phyloP scores from a whole-genome alignment of 2,113 vertebrate genomes.

The Trochalopteron elliotii region DNA sequence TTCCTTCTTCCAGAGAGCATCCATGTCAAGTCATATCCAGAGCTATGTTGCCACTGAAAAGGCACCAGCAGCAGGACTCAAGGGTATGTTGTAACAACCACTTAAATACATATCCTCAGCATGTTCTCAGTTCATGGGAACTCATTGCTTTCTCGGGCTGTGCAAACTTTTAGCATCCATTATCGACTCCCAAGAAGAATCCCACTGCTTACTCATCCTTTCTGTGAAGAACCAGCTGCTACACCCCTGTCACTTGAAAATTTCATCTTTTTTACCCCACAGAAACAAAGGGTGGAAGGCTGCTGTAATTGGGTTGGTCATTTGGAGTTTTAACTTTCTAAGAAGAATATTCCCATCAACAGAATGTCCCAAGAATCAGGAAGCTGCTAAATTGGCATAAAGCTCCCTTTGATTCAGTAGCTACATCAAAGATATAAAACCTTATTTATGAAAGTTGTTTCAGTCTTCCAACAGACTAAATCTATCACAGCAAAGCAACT shows the following conservation, averaged over 20 bases:
- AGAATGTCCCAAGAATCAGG: neutral
- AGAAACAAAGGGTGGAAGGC: neutral
- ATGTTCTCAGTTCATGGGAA: neutral
- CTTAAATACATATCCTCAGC: neutral
- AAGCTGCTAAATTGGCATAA: neutral
- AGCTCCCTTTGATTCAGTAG: neutral
- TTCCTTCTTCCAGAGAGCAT: neutral
- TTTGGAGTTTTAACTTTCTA: neutral
- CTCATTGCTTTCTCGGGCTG: neutral
- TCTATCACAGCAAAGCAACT: neutral
- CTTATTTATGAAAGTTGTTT: constrained; percentile 18
- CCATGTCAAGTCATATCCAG: neutral
- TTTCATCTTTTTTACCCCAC: neutral
- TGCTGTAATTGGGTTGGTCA: neutral
- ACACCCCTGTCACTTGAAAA: neutral
- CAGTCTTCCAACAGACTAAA: neutral
- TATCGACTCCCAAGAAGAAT: neutral
- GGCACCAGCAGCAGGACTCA: neutral
- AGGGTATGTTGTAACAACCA: neutral
- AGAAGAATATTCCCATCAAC: neutral
- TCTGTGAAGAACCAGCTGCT: neutral
- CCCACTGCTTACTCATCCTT: neutral
- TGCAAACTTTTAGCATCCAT: neutral
- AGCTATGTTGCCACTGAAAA: neutral
- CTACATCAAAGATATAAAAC: neutral